Conservation (phyloP, 2,888 invertebrate species). For the Epinotia nisella region DNA sequence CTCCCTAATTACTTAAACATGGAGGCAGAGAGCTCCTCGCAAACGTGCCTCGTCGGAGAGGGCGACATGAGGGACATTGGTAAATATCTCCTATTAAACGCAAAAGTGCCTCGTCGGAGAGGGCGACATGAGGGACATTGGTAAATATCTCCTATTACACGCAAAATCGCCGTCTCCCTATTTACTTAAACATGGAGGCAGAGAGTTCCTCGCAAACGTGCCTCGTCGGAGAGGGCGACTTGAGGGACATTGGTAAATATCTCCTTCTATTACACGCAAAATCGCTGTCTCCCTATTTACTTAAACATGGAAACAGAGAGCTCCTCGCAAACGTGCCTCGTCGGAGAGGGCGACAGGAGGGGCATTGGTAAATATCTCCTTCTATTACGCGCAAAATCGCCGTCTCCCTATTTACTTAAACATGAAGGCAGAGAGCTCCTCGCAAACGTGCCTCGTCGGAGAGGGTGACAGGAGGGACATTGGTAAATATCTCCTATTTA, state of each 20-base stretch:
- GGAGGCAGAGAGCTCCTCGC: no score
- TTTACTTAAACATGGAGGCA: no score
- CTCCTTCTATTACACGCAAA: constrained; percentile 42
- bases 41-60: no score
- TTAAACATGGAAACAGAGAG: constrained; percentile 59
- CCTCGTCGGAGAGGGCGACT: no score
- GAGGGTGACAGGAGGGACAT: constrained; percentile 49
- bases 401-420: constrained; percentile 52
- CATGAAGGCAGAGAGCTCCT: constrained; percentile 59
- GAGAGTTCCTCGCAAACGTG: no score
- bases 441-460: constrained; percentile 53
- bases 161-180: no score
- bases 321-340: constrained; percentile 55
- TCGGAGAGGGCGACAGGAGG: constrained; percentile 52
- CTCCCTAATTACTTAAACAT: no score
- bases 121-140: constrained; percentile 47
- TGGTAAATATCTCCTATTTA: constrained; percentile 24
- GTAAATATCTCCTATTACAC: constrained; percentile 25
- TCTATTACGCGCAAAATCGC: constrained; percentile 46
- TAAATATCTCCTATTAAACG: no score
- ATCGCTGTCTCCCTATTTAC: no score
- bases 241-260: no score
- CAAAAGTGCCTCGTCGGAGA: constrained; percentile 52
- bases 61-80: no score
- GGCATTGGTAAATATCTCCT: constrained; percentile 12